phyloP scores from a whole-genome alignment of 1,140 invertebrate genomes.

The Ericerus pela region DNA sequence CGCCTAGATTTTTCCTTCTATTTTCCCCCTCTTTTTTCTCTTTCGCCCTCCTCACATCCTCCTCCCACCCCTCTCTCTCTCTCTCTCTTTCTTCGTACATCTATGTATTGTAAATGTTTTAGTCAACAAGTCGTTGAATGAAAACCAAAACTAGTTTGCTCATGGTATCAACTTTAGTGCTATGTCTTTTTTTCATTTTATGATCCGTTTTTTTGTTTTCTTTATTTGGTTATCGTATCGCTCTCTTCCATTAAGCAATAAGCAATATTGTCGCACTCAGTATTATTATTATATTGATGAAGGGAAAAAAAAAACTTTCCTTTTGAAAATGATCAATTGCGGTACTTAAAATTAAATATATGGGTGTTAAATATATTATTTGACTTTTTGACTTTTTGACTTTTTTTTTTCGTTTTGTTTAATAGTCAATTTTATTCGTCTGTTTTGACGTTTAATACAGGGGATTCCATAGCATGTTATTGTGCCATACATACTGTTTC shows the following conservation, averaged over 20 bases:
- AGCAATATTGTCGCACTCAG: conserved; percentile 9
- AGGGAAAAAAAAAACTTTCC: background rate
- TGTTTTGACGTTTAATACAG: background rate
- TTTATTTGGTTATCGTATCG: no score
- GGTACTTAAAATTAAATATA: no score
- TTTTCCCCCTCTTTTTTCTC: background rate
- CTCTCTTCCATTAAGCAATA: conserved; percentile 12
- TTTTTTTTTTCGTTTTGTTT: background rate
- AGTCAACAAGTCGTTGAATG: conserved; percentile 3
- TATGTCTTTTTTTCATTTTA: no score
- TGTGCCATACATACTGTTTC: background rate
- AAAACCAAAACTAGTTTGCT: conserved; percentile 8
- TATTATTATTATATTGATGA: conserved; percentile 3
- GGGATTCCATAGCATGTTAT: conserved; percentile 3
- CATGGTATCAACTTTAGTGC: conserved; percentile 10
- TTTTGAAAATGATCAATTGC: no score
- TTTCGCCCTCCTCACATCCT: background rate
- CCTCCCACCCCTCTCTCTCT: background rate
- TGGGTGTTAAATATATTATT: conserved; percentile 1
- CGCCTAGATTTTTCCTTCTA: conserved; percentile 4
- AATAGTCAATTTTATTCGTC: conserved; percentile 6
- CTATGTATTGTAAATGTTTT: background rate
- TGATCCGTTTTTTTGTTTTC: conserved; percentile 4
- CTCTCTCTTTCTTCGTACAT: background rate
- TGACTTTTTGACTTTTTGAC: background rate